Evolutionary conservation across 2,113 vertebrate species (phyloP).

Genomic region (Pithys albifrons): DNA sequence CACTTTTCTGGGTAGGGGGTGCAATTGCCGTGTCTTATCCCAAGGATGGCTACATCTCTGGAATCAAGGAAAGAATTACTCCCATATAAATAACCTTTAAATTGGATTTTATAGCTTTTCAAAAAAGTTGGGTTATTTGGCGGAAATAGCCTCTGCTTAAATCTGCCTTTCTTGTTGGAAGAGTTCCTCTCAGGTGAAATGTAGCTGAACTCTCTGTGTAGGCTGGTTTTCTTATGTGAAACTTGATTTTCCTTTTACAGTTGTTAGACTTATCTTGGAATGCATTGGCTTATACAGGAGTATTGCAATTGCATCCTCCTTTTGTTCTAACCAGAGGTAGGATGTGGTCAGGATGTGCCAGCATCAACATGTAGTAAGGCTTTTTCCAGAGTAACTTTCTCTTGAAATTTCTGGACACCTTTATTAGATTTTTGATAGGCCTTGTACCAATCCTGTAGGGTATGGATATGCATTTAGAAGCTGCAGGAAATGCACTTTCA

Average conservation of each 20-base stretch:
- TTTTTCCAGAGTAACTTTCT: background rate
- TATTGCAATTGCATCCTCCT: background rate
- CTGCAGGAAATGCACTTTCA: background rate
- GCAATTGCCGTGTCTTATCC: background rate
- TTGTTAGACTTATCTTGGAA: background rate
- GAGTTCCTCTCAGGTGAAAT: background rate
- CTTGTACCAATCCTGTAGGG: background rate
- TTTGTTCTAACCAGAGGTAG: background rate
- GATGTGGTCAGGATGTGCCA: background rate
- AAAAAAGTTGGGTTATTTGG: background rate
- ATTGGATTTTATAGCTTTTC: background rate
- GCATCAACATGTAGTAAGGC: background rate
- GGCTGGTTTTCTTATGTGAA: background rate
- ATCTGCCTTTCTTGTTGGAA: background rate
- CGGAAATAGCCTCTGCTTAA: background rate
- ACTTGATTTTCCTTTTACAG: background rate
- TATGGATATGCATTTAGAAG: background rate
- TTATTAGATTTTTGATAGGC: background rate
- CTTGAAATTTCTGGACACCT: background rate
- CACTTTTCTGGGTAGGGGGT: background rate
- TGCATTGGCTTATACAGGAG: background rate
- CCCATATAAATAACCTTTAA: background rate
- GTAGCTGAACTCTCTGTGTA: background rate
- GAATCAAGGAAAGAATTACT: background rate
- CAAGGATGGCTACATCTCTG: background rate